Base-by-base conservation (phyloP, 1,140 invertebrate genomes). In the Pantala flavescens region DNA sequence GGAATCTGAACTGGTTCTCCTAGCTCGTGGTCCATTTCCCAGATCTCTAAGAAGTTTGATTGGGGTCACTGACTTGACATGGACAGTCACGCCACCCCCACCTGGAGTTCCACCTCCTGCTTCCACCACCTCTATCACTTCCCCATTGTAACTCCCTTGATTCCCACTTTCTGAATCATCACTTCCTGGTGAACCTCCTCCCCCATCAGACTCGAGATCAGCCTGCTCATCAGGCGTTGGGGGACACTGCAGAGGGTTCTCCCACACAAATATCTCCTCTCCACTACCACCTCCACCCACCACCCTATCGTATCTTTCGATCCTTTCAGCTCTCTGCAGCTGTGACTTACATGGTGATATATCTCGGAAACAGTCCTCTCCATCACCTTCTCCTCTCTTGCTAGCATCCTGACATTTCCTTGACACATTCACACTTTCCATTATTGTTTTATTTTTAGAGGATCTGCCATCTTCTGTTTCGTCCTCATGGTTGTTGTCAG, bases 221-320 rank as follows among this genome's bases (percentile, higher is more conserved):
- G 86, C 86, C 79, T 90, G 88, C 78, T 90, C 89, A 76, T 90
- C 88, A 0, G 89, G 89, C 3, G 89, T 90, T 28, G 87, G 84
- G 0, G 86, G 85, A 75, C 84, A 85, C 71, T 80, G 78, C 55
- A 91, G 80, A 0, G 90, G 90, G 84, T 92, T 92, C 78, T 91
- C 90, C 90, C 90, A 92, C 21, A 91, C 82, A 80, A 91, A 92
- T 23, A 92, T 87, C 77, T 91, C 89, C 43, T 78, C 77, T 71
- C 78, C 74, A 74, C 77, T 77, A 0, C 77, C 77, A 49, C 78
- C 77, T n/a, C 76, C 77, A 7, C 75, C 75, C 7, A 74, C 73
- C 71, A 77, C 76, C 43, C 71, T 16, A 21, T 63, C 49, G 12
- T 63, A 63, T 21, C 49, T 63, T 21, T 63, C 49, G 5, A 63